phyloP scores from a whole-genome alignment of 1,140 invertebrate genomes.

The Zophobas atratus region DNA sequence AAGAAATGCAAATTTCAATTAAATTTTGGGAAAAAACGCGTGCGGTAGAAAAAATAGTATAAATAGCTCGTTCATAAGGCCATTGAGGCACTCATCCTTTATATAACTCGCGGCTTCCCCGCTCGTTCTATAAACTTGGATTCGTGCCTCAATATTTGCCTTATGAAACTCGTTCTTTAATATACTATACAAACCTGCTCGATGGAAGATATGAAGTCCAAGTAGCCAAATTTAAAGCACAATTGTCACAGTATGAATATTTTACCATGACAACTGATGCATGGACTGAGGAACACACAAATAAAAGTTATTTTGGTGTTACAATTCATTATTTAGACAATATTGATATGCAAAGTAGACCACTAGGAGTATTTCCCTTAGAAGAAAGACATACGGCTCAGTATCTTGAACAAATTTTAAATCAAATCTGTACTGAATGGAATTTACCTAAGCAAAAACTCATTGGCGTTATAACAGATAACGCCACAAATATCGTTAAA shows the following conservation, averaged over 20 bases:
- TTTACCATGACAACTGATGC: conserved; percentile 62
- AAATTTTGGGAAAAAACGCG: too few relatives aligned
- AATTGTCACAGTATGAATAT: conserved; percentile 41
- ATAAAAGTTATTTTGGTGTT: conserved; percentile 59
- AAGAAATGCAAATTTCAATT: too few relatives aligned
- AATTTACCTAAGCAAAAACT: conserved; percentile 62
- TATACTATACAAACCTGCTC: conserved; percentile 49
- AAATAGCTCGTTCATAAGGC: too few relatives aligned
- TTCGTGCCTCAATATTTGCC: too few relatives aligned
- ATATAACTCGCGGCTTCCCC: too few relatives aligned
- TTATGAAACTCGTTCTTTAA: too few relatives aligned
- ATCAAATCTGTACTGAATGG: conserved; percentile 61
- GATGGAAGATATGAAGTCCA: conserved; percentile 65
- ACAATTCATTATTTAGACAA: conserved; percentile 56
- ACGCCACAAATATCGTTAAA: conserved; percentile 66
- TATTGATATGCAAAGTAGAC: conserved; percentile 36
- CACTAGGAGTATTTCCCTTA: conserved; percentile 58
- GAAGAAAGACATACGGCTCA: conserved; percentile 61
- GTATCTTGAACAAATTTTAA: conserved; percentile 58
- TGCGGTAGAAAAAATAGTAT: too few relatives aligned
- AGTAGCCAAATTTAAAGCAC: conserved; percentile 57
- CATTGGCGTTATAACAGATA: conserved; percentile 65
- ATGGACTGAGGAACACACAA: conserved; percentile 59
- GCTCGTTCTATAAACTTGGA: too few relatives aligned
- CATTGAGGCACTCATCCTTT: too few relatives aligned